Evolutionary conservation across 53 echinoderm and acorn worm genomes (phyloP), one percentile per base, ranked within the genome.

Genomic region (Arbacia lixula): DNA sequence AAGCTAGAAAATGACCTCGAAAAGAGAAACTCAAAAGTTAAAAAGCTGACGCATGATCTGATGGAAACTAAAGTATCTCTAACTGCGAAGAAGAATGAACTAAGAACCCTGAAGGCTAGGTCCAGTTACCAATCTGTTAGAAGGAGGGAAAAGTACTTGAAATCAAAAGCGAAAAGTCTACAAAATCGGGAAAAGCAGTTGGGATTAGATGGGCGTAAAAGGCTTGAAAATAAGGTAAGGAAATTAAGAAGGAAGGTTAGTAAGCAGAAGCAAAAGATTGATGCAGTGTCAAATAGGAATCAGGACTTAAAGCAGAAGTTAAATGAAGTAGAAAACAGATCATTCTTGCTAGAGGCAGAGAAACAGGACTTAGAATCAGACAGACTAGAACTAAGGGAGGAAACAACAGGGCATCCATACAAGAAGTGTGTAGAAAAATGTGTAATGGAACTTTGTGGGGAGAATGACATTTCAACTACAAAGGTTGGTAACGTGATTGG

Each of bases 401-500:
- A 83, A 1, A 64, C 37, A 12, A 22, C 41, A 25, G 84, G 84
- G 5, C 53, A 68, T 21, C 84, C 84, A 51, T 71, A 69, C 35
- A 84, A 36, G 36, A 51, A 84, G 21, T 56, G 32, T 12, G 53
- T 37, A 19, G 72, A 71, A 19, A 71, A 71, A 41, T 71, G 40
- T 37, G 72, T 71, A 8, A 71, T 71, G 72, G 40, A 37, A 71
- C 46, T 71, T 6, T 71, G 72, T 37, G 39, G 72, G 39, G 72
- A 71, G 39, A 38, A 40, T 36, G 37, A 71, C 19, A 41, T 71
- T 36, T 32, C 72, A 5, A 71, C 72, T 2, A 71, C 76, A 54
- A 76, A 76, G 19, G 76, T 76, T 30, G 82, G 82, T 31, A 53
- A 60, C 5, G 60, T 60, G 2, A 75, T 86, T 4, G 64, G 50